phyloP scores from a whole-genome alignment of 2,888 invertebrate species.

The Chaitophorus viminalis region DNA sequence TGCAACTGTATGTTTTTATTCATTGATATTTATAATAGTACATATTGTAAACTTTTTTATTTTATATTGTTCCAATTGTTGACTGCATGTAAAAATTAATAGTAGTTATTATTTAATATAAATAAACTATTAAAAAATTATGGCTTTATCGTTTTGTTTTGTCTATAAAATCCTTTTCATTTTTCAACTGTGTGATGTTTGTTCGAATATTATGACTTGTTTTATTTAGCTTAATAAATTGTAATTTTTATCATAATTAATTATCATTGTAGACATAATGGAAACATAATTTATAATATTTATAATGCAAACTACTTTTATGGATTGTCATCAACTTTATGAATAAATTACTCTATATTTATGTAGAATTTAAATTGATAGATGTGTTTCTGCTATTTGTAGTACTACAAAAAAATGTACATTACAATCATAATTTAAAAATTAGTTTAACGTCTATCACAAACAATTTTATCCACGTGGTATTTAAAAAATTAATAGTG shows the following conservation, averaged over 20 bases:
- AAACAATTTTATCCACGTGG: no score
- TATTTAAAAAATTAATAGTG: no score
- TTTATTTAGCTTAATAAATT: neutral
- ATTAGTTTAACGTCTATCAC: neutral
- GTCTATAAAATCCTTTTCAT: neutral
- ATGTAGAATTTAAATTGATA: neutral
- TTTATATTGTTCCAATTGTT: neutral
- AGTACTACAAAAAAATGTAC: neutral
- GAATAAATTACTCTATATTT: neutral
- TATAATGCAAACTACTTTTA: neutral
- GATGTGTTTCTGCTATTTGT: neutral
- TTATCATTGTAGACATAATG: neutral
- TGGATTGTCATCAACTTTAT: neutral
- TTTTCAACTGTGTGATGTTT: neutral
- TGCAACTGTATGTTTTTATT: neutral
- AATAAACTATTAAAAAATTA: neutral
- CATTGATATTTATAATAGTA: neutral
- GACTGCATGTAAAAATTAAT: neutral
- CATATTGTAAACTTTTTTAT: neutral
- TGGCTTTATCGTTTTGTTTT: neutral
- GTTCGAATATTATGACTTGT: neutral
- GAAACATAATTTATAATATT: neutral
- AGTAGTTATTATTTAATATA: slow-evolving; percentile 30
- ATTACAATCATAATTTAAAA: neutral
- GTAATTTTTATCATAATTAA: no score